Percentiles rank a stretch among this genome's conserved stretches.
These are phyloP conservation scores for Gambusia affinis DNA, from an alignment of 2,113 vertebrate genomes.

Conservation along the genomic window DNA sequence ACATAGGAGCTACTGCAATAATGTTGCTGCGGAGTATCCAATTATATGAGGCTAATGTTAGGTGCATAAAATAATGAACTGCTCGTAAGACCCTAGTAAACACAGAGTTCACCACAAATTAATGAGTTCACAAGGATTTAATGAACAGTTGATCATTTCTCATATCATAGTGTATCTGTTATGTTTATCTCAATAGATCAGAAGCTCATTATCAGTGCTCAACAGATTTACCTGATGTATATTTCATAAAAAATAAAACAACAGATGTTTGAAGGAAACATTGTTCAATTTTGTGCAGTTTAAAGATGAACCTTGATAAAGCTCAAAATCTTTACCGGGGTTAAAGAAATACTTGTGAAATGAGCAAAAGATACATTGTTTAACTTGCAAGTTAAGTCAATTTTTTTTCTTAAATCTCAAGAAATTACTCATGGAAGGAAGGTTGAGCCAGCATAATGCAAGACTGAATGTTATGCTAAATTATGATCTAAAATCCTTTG, in stretches of 20 bases:
- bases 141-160: conserved; percentile 53
- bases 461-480: too few relatives aligned
- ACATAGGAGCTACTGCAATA: conserved; percentile 45
- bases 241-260: neutral
- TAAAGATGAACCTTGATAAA: neutral
- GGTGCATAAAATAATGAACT: conserved; percentile 69
- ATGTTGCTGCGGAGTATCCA: conserved; percentile 59
- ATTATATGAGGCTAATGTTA: conserved; percentile 69
- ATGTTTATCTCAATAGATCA: conserved; percentile 34
- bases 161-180: conserved; percentile 48
- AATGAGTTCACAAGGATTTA: conserved; percentile 59
- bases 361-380: too few relatives aligned
- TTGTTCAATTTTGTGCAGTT: neutral
- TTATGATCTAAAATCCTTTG: too few relatives aligned
- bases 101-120: conserved; percentile 56
- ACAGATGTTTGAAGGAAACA: too few relatives aligned
- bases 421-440: too few relatives aligned
- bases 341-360: too few relatives aligned
- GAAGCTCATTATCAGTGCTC: conserved; percentile 12
- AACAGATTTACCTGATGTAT: conserved; percentile 7
- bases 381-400: too few relatives aligned
- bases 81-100: conserved; percentile 56
- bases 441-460: too few relatives aligned
- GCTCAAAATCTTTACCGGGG: too few relatives aligned
- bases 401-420: too few relatives aligned